A percentile compares a stretch with the other conserved stretches of the same genome.
phyloP scores from a whole-genome alignment of 2,797 vertebrate genomes.

The Setipinna tenuifilis region DNA sequence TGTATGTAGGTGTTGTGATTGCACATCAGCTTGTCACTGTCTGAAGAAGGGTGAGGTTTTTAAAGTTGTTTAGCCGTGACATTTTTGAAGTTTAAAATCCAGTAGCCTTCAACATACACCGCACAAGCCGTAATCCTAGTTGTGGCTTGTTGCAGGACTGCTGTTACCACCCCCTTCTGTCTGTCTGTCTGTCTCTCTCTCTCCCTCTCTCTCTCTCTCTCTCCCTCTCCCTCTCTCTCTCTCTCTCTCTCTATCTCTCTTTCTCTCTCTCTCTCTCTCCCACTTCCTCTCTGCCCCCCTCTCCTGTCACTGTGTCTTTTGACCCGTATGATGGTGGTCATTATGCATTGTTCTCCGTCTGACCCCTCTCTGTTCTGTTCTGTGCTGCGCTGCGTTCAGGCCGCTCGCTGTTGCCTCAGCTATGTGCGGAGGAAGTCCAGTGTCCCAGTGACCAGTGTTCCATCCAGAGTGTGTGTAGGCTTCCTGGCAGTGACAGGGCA shows the following conservation, averaged over 20 bases:
- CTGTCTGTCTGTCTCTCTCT: background rate
- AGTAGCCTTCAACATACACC: background rate
- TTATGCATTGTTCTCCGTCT: slow-evolving; percentile 18
- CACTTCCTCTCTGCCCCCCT: background rate
- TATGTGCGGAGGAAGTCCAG: slow-evolving; percentile 1
- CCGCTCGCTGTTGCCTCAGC: background rate
- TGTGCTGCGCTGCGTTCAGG: background rate
- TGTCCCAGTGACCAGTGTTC: background rate
- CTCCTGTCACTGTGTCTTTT: background rate
- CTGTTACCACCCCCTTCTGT: background rate
- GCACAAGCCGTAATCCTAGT: background rate
- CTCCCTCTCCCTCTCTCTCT: background rate
- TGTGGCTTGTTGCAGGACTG: background rate
- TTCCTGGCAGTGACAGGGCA: background rate
- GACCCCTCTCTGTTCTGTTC: slow-evolving; percentile 10
- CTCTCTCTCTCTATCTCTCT: background rate
- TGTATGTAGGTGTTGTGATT: background rate
- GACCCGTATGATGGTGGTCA: background rate
- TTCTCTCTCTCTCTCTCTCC: background rate
- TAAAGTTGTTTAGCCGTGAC: background rate
- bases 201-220: background rate
- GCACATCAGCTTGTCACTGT: background rate
- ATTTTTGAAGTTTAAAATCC: no score
- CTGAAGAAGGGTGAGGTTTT: background rate
- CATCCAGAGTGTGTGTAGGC: background rate